Evolutionary conservation across 2,797 vertebrate genomes (phyloP), one percentile per base, ranked within the genome.

Genomic region (Alosa sapidissima): DNA sequence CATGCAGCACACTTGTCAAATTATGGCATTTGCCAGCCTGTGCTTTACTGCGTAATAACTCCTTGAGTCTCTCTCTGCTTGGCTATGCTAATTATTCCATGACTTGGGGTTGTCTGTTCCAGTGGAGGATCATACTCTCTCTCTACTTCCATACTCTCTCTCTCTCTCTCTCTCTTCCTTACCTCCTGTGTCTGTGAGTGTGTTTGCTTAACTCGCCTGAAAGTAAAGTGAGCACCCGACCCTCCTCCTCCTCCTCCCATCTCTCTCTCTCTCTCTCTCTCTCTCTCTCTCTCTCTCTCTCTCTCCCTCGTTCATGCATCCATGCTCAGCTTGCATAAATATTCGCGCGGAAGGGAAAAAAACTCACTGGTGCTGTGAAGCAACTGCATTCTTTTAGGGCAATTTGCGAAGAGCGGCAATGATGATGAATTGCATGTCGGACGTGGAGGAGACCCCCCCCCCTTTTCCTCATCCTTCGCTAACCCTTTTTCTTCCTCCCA

Each of bases 81-180:
- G 84, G 88, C 81, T 88, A 84, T 87, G 84, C 88, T 90, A 88
- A 90, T 90, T 86, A 89, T 88, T 83, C 84, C 86, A 87, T 85
- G 89, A 86, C 87, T 90, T 84, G 58, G 81, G 86, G 83, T 85
- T 82, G 86, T 86, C 81, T 75, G 86, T 88, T 86, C 86, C 88
- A 88, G 85, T 84, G 81, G 54, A 87, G 89, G 83, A 83, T 87
- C 86, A 87, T 88, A 82, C 24, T 11, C 24, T 10, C 7, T 65
- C 28, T 36, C 10, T 36, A n/a, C n/a, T n/a, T n/a, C n/a, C n/a
- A n/a, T n/a, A n/a, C 28, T 68, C 65, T 36, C 65, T 68, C 11
- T 2, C 62, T 65, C 65, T 68, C 65, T 68, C 13, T 68, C 65
- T 68, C 65, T 68, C 33, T 33, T 5, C 9, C 9, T 13, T 8